Conservation (phyloP, 2,888 invertebrate genomes). For the Sminthurides aquaticus region DNA sequence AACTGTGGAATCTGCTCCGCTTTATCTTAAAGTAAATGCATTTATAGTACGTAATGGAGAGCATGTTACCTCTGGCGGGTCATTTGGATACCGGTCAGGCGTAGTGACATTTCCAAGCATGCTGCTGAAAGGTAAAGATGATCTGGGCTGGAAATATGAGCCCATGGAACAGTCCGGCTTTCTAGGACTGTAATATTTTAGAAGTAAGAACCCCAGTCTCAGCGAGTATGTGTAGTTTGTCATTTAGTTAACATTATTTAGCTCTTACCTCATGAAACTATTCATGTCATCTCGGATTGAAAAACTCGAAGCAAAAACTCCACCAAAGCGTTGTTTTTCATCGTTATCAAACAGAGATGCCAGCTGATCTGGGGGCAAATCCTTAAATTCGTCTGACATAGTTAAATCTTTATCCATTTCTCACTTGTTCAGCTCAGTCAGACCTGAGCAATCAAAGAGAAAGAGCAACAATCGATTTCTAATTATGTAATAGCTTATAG, state of each 20-base stretch:
- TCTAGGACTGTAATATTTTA: neutral
- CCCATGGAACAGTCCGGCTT: conserved; percentile 9
- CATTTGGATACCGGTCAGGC: neutral
- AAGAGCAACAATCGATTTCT: too few species aligned
- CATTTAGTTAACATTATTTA: neutral
- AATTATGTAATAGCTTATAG: too few species aligned
- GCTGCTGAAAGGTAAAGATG: conserved; percentile 9
- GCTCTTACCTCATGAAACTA: neutral
- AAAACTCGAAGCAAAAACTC: neutral
- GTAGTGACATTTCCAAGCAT: neutral
- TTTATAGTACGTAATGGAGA: too few species aligned
- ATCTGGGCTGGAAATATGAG: conserved; percentile 8
- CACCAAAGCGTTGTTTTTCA: neutral
- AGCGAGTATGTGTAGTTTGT: neutral
- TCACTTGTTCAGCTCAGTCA: too few species aligned
- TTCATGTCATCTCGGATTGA: neutral
- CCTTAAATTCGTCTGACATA: neutral
- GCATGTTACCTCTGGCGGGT: conserved; percentile 15
- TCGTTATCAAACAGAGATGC: neutral
- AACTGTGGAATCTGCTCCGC: too few species aligned
- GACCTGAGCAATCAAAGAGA: too few species aligned
- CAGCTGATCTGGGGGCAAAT: neutral
- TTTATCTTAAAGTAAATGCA: too few species aligned
- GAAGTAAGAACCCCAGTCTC: neutral
- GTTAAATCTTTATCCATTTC: neutral